Evolutionary conservation across 2,888 invertebrate genomes (phyloP), one percentile per base, ranked within the genome.

Genomic region (Ormyrus rosae): DNA sequence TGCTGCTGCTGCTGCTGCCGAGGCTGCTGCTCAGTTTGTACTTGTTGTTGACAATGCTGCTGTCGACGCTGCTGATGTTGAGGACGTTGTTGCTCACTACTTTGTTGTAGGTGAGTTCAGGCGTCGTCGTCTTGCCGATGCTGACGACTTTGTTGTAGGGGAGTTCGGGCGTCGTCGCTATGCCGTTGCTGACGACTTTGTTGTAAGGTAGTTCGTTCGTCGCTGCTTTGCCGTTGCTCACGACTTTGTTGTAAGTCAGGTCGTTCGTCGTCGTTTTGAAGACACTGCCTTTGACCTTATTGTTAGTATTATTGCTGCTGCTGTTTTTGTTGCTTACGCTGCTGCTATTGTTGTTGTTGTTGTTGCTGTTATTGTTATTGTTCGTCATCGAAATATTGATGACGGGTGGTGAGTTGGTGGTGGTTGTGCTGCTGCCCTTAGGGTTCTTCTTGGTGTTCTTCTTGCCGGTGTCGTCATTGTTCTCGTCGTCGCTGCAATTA

Each of bases 401-500:
- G 34, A 34, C 34, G 34, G 11, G 50, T 55, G 55, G 6, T 19
- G 6, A 3, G 61, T 45, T 63, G 53, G n/a, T 50, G 48, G 6
- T 61, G 61, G 6, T 34, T 34, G 34, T 70, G 51, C 3, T 13
- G 34, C 13, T 74, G 19, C 10, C 63, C 19, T 60, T 80, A 46
- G 5, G 10, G 56, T 56, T 78, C 56, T 51, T 78, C 48, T 72
- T 78, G 53, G 11, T 58, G 65, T 65, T 72, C 53, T 69, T 73
- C 61, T 45, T 67, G 72, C 5, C 9, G 55, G n/a, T 60, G 45
- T 64, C 61, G 45, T 74, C 69, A 56, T 73, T 69, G 68, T 74
- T 72, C 55, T 81, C 71, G 11, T 81, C 81, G 51, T 74, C 74
- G 81, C 68, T 72, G 73, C 70, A 48, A 61, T 70, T 78, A 13